phyloP scores from a whole-genome alignment of 1,140 invertebrate species.

The Caenorhabditis remanei region DNA sequence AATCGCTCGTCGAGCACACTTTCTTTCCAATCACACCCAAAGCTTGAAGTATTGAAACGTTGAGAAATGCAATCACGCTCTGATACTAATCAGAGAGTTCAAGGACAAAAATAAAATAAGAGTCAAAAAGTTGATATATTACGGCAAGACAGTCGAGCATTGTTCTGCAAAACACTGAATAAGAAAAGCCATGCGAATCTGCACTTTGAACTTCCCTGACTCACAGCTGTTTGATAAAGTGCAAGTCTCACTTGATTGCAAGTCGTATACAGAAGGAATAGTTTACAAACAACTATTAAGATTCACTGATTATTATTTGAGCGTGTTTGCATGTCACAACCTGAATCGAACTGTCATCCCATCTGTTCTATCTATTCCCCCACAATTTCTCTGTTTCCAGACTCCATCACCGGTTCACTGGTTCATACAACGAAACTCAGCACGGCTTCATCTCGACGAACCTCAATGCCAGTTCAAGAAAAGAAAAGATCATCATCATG shows the following conservation, averaged over 20 bases:
- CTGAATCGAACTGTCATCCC: not conserved
- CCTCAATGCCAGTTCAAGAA: constrained; percentile 43
- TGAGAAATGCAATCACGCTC: not conserved
- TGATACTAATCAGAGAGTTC: no score
- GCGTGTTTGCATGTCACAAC: not conserved
- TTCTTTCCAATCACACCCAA: not conserved
- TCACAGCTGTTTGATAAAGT: no score
- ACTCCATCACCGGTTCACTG: constrained; percentile 37
- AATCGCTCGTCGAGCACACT: no score
- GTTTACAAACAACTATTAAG: no score
- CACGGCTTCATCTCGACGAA: constrained; percentile 19
- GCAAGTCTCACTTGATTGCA: no score
- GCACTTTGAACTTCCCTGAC: no score
- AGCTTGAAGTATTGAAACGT: not conserved
- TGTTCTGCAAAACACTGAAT: no score
- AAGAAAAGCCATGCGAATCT: no score
- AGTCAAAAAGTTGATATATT: no score
- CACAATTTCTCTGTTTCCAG: not conserved
- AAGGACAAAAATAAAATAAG: no score
- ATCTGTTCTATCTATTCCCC: not conserved
- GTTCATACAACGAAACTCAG: constrained; percentile 50
- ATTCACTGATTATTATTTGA: not conserved
- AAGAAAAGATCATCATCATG: constrained; percentile 34
- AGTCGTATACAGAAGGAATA: no score
- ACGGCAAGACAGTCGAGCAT: no score